Percentiles rank a stretch among this genome's conserved stretches.
Conservation (phyloP, 2,797 vertebrate species). For the Caiman crocodilus region DNA sequence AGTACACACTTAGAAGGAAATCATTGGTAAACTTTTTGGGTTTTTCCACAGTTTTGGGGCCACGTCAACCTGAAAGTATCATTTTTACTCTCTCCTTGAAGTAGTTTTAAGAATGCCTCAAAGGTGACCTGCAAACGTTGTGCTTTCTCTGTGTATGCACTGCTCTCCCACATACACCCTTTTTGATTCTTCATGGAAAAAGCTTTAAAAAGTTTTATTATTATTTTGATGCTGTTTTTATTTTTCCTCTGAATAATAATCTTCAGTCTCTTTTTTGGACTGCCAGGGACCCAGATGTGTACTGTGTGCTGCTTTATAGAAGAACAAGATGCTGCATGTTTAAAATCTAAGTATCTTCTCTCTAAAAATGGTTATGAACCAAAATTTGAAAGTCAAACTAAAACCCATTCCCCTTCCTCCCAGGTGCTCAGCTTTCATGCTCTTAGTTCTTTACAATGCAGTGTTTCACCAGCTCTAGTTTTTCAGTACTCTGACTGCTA, state of each 20-base stretch:
- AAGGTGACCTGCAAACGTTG: too few species aligned
- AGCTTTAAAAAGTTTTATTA: neutral
- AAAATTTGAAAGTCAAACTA: neutral
- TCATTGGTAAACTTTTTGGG: too few species aligned
- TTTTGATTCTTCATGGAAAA: neutral
- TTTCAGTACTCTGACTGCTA: neutral
- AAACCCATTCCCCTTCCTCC: neutral
- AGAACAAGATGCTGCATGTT: neutral
- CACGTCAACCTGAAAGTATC: too few species aligned
- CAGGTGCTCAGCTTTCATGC: too few species aligned
- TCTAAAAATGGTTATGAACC: neutral
- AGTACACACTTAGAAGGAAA: too few species aligned
- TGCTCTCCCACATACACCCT: too few species aligned
- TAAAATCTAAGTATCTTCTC: neutral
- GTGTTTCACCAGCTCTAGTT: neutral
- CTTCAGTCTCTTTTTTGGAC: neutral
- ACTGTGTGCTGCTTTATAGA: neutral
- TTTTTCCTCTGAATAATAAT: neutral
- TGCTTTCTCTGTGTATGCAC: too few species aligned
- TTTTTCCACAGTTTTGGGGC: too few species aligned
- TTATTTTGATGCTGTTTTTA: neutral
- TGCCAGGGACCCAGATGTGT: neutral
- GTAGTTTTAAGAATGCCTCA: too few species aligned
- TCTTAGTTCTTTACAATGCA: too few species aligned
- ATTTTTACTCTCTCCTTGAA: too few species aligned